Base-by-base conservation (phyloP, 1,140 invertebrate species). In the Latrodectus geometricus region DNA sequence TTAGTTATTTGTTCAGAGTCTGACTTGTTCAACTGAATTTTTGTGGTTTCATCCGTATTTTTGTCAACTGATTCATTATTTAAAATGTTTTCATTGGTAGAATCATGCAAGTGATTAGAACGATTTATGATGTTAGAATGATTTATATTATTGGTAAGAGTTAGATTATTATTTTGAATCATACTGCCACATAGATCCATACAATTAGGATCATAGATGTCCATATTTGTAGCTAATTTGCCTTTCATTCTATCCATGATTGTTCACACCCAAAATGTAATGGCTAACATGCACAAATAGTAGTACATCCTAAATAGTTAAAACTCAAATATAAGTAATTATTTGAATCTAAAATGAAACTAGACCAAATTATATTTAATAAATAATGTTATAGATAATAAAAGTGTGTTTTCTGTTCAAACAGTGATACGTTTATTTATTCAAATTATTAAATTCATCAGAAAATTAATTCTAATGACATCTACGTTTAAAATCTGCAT, bases 161-260 rank as follows among this genome's bases (percentile, higher is more conserved):
- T 81, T 50, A 54, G 8, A 78, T 61, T 50, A 66, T 72, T 54
- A 3, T 35, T 54, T 79, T 21, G 77, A 72, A 52, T 54, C 7
- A 81, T 54, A 54, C 52, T 56, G 23, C 20, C 70, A 21, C 65
- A 20, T 0, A n/a, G 20, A 15, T 81, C 69, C 11, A 70, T 17
- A 49, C 79, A 81, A 48, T 81, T 23, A 11, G 79, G 11, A 56
- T 72, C 69, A 49, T 81, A 81, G 8, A 70, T 68, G 21, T 72
- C 65, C 12, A 81, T 35, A 48, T 72, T 70, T 81, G 79, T 54
- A 5, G 54, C 54, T 68, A 79, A 61, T 69, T 79, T 79, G 66
- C 54, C 66, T 56, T 81, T 81, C 79, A 81, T 81, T 20, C 49
- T 56, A 81, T 81, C 79, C 79, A 81, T 81, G 52, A 50, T 68